phyloP scores from a whole-genome alignment of 2,888 invertebrate genomes.

The Euzetes globulus region DNA sequence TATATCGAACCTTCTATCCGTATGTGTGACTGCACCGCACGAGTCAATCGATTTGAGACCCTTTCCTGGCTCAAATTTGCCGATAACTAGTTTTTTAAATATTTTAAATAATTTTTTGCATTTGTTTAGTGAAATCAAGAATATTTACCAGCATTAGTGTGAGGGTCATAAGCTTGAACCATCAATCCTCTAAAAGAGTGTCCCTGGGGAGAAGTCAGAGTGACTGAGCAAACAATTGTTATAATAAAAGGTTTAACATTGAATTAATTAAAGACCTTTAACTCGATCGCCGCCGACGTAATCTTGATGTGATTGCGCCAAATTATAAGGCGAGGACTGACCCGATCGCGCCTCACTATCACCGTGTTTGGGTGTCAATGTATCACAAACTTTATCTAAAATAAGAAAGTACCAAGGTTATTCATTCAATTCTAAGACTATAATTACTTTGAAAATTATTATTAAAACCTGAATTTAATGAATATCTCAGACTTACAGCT shows the following conservation, averaged over 20 bases:
- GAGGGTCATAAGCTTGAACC: slow-evolving; percentile 41
- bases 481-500: no score
- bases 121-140: background rate
- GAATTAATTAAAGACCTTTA: slow-evolving; percentile 33
- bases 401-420: background rate
- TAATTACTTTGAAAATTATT: background rate
- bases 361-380: slow-evolving; percentile 40
- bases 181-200: slow-evolving; percentile 40
- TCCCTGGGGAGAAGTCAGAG: slow-evolving; percentile 36
- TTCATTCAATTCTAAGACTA: background rate
- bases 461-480: no score
- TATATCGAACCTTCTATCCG: slow-evolving; percentile 28
- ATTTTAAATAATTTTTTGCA: background rate
- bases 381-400: slow-evolving; percentile 36
- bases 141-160: slow-evolving; percentile 31
- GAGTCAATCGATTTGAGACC: slow-evolving; percentile 39
- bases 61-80: slow-evolving; percentile 38
- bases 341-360: slow-evolving; percentile 37
- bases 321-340: slow-evolving; percentile 36
- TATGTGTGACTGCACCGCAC: slow-evolving; percentile 40
- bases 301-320: slow-evolving; percentile 38
- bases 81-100: slow-evolving; percentile 31
- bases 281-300: slow-evolving; percentile 39
- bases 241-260: background rate
- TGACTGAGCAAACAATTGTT: slow-evolving; percentile 32